Conservation (phyloP, 2,888 invertebrate genomes). For the Chironomus riparius region DNA sequence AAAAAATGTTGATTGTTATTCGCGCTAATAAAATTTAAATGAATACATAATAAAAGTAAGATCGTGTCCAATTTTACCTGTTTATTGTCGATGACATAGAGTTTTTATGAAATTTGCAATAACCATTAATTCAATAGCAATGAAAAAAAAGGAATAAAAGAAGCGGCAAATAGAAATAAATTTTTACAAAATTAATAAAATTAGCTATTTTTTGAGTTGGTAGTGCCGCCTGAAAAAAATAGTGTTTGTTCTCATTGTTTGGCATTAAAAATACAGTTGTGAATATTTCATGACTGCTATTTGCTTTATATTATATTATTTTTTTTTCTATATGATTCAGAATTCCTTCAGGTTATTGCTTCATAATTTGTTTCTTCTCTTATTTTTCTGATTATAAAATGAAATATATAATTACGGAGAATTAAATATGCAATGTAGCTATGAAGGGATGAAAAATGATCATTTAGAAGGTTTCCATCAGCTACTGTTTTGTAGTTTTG, state of each 20-base stretch:
- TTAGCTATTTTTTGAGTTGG: background rate
- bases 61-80: constrained; percentile 18
- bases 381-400: no score
- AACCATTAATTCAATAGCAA: background rate
- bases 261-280: no score
- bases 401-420: no score
- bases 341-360: background rate
- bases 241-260: no score
- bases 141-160: background rate
- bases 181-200: constrained; percentile 17
- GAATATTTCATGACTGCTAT: no score
- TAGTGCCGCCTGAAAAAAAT: no score
- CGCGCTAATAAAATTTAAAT: background rate
- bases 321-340: constrained; percentile 8
- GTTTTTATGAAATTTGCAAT: background rate
- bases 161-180: background rate
- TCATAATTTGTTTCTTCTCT: no score
- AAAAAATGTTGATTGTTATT: background rate
- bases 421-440: background rate
- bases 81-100: constrained; percentile 3
- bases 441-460: constrained; percentile 9
- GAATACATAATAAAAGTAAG: background rate
- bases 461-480: constrained; percentile 2
- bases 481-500: background rate
- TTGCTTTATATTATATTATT: background rate